Percentiles rank a stretch among this genome's conserved stretches.
phyloP scores from a whole-genome alignment of 2,797 vertebrate genomes.

The Cebuella pygmaea region DNA sequence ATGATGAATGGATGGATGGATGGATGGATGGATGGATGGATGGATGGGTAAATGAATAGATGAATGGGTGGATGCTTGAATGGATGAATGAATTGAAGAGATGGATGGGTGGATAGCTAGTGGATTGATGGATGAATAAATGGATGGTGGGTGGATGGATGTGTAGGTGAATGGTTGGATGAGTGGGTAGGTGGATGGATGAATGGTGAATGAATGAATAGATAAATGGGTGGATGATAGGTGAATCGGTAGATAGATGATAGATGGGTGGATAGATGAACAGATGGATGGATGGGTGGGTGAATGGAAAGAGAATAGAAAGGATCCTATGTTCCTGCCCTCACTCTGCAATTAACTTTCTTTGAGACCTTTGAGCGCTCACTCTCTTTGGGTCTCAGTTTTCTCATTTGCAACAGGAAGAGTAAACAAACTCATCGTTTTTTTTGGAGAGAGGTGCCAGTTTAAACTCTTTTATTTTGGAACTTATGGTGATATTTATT shows the following conservation, averaged over 20 bases:
- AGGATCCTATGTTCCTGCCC: neutral
- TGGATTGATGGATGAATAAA: no score
- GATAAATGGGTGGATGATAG: neutral
- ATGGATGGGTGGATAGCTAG: no score
- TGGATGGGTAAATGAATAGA: neutral
- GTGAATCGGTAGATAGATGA: no score
- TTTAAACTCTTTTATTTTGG: neutral
- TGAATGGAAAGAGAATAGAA: neutral
- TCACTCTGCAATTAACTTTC: neutral
- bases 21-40: no score
- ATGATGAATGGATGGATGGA: neutral
- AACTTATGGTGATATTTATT: neutral
- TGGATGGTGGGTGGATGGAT: no score
- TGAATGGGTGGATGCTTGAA: no score
- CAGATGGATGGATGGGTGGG: neutral
- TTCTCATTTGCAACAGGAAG: neutral
- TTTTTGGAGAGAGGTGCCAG: neutral
- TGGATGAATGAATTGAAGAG: neutral
- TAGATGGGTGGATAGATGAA: neutral
- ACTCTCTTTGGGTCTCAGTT: neutral
- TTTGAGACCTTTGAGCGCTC: neutral
- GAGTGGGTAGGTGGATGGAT: neutral
- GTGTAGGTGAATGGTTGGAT: no score
- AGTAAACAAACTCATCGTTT: neutral
- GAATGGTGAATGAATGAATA: neutral